Evolutionary conservation across 1,140 invertebrate species (phyloP).

Genomic region (Amyelois transitella): DNA sequence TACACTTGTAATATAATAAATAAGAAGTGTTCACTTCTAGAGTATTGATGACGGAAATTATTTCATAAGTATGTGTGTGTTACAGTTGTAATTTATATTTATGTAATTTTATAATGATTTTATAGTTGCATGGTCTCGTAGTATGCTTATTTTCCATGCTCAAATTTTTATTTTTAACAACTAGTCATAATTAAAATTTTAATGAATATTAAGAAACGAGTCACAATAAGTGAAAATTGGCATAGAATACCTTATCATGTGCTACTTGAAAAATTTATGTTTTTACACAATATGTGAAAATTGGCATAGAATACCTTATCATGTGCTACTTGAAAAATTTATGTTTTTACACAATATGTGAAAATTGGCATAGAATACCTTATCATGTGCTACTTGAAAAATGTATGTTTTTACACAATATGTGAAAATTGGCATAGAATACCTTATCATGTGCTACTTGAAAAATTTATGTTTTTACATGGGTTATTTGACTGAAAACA

Average conservation of each 20-base stretch:
- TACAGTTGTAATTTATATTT: conserved; percentile 65
- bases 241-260: conserved; percentile 25
- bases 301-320: conserved; percentile 27
- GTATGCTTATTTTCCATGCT: conserved; percentile 70
- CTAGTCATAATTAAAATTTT: conserved; percentile 71
- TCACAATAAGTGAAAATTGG: conserved; percentile 53
- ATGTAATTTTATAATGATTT: conserved; percentile 69
- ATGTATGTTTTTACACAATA: conserved; percentile 55
- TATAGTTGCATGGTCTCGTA: conserved; percentile 69
- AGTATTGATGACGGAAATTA: conserved; percentile 12
- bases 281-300: conserved; percentile 39
- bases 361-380: conserved; percentile 33
- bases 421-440: conserved; percentile 38
- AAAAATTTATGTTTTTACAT: conserved; percentile 56
- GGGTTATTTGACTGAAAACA: neutral
- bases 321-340: conserved; percentile 59
- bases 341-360: conserved; percentile 53
- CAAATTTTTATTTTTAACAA: conserved; percentile 67
- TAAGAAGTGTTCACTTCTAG: conserved; percentile 12
- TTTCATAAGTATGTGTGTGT: conserved; percentile 43
- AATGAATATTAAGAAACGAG: conserved; percentile 44
- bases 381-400: conserved; percentile 50
- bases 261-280: conserved; percentile 61
- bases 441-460: conserved; percentile 37
- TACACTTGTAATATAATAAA: neutral